Base-by-base conservation (phyloP, 2,888 invertebrate species). In the Fragum sueziense region DNA sequence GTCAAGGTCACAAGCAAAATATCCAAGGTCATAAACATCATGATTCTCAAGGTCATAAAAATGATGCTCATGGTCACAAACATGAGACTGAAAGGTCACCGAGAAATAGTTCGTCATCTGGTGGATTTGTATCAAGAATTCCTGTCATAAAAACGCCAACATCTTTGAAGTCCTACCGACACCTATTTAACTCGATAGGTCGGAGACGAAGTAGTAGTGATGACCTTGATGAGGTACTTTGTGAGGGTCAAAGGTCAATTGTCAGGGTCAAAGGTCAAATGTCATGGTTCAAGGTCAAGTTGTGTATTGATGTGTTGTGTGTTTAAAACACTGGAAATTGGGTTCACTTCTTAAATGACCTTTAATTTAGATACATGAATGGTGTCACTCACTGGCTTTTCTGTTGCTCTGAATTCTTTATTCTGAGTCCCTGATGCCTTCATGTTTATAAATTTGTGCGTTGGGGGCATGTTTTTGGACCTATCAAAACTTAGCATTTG, bases 1-100 rank as follows among this genome's bases (percentile, higher is more conserved):
- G 82, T 82, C 79, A 75, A 70, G 73, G 70, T 70, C 80, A 72
- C 69, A n/a, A n/a, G n/a, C n/a, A n/a, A n/a, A n/a, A n/a, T n/a
- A n/a, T n/a, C n/a, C n/a, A n/a, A n/a, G n/a, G n/a, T 54, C n/a
- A n/a, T n/a, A n/a, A n/a, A n/a, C n/a, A n/a, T n/a, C n/a, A n/a
- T n/a, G n/a, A n/a, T n/a, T n/a, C n/a, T n/a, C n/a, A n/a, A n/a
- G n/a, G n/a, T n/a, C n/a, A n/a, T n/a, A n/a, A n/a, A n/a, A n/a
- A n/a, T n/a, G n/a, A n/a, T n/a, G n/a, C n/a, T n/a, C n/a, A n/a
- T n/a, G n/a, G n/a, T n/a, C 70, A 37, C 29, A 70, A 65, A 59
- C 61, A 74, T 65, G 57, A 62, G 37, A 59, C 67, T 22, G 57
- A 68, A 14, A 70, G 71, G 33, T 47, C 70, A 51, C 47, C 41